Evolutionary conservation across 2,888 invertebrate genomes (phyloP).

Genomic region (Linnaemya vulpina): DNA sequence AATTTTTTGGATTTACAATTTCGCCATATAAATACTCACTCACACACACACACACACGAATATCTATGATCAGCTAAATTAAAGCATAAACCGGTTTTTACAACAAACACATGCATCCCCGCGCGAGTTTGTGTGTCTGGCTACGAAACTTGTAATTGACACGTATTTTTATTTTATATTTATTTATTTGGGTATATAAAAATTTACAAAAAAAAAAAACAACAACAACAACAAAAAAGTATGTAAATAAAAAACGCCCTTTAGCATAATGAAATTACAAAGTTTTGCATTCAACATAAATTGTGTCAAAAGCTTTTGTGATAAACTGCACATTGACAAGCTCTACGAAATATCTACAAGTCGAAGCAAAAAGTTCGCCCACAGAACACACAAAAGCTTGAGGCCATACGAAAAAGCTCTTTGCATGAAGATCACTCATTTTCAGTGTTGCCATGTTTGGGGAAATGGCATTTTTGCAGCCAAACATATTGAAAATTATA

Average conservation of each 20-base stretch:
- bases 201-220: constrained; percentile 34
- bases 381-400: neutral
- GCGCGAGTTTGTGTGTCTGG: neutral
- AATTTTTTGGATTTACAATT: constrained; percentile 57
- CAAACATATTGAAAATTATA: too few relatives aligned
- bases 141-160: constrained; percentile 56
- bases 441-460: constrained; percentile 23
- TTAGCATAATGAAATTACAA: constrained; percentile 51
- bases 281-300: constrained; percentile 61
- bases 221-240: too few relatives aligned
- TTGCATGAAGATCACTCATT: constrained; percentile 37
- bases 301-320: constrained; percentile 61
- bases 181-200: constrained; percentile 19
- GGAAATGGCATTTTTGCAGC: too few relatives aligned
- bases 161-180: constrained; percentile 63
- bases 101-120: neutral
- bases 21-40: constrained; percentile 49
- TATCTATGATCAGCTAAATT: constrained; percentile 21
- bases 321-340: constrained; percentile 57
- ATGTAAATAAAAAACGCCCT: constrained; percentile 54
- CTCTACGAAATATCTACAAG: constrained; percentile 20
- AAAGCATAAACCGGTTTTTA: constrained; percentile 61
- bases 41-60: neutral
- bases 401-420: constrained; percentile 18
- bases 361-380: constrained; percentile 22